These are phyloP conservation scores for Drosophila varians DNA, from an alignment of 1,140 invertebrate species.

Conservation along the genomic window DNA sequence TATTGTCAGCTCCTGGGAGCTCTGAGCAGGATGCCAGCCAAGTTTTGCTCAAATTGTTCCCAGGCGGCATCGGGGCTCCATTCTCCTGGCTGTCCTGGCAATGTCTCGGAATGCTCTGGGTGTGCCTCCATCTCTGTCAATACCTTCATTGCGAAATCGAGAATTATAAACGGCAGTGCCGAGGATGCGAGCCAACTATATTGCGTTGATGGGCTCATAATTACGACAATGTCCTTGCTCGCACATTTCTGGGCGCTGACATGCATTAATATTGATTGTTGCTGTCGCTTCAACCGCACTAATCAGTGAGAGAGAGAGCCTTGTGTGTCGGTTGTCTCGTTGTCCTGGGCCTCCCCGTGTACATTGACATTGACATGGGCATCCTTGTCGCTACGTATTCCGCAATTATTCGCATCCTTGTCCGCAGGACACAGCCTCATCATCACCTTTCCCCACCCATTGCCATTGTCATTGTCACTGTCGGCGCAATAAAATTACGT, in stretches of 20 bases:
- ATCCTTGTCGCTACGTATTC: constrained; percentile 6
- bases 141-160: constrained; percentile 19
- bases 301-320: constrained; percentile 25
- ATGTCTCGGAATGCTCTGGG: neutral
- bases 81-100: neutral
- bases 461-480: constrained; percentile 37
- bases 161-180: constrained; percentile 24
- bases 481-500: constrained; percentile 49
- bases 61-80: constrained; percentile 24
- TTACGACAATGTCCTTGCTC: constrained; percentile 38
- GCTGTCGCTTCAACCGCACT: constrained; percentile 50
- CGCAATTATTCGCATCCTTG: constrained; percentile 43
- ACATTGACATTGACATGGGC: constrained; percentile 43
- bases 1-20: constrained; percentile 46
- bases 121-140: constrained; percentile 21
- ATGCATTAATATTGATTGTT: constrained; percentile 56
- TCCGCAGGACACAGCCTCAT: constrained; percentile 29
- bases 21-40: constrained; percentile 12
- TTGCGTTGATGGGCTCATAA: constrained; percentile 44
- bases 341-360: neutral
- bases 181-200: constrained; percentile 36
- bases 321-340: no score
- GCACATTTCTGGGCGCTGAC: constrained; percentile 43
- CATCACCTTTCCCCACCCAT: constrained; percentile 5
- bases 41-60: constrained; percentile 53